Evolutionary conservation across 2,888 invertebrate genomes (phyloP).

Genomic region (Harpalus rufipes): DNA sequence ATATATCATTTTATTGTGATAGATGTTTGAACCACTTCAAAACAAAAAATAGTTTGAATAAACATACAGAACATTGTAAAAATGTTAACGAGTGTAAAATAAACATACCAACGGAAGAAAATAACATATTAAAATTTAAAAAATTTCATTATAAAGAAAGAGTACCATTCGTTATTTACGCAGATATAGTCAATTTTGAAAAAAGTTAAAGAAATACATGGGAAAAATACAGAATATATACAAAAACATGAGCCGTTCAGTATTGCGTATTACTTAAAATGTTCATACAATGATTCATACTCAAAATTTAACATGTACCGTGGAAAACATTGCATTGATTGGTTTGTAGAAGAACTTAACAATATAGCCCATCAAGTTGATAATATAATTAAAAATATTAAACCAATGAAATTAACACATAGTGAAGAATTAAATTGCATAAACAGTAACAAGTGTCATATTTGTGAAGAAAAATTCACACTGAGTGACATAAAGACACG

Average conservation of each 20-base stretch:
- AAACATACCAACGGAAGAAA: neutral
- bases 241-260: constrained; percentile 46
- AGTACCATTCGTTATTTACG: constrained; percentile 39
- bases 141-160: constrained; percentile 29
- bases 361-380: constrained; percentile 37
- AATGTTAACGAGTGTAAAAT: no score
- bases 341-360: constrained; percentile 67
- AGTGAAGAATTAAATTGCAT: constrained; percentile 22
- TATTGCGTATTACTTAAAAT: constrained; percentile 70
- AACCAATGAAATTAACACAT: constrained; percentile 18
- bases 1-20: constrained; percentile 61
- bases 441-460: constrained; percentile 28
- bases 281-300: constrained; percentile 69
- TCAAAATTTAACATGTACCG: constrained; percentile 69
- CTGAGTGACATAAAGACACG: constrained; percentile 66
- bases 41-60: no score
- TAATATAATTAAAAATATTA: neutral
- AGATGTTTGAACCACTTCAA: constrained; percentile 21
- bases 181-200: constrained; percentile 25
- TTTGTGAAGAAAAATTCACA: constrained; percentile 36
- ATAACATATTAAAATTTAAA: constrained; percentile 50
- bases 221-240: neutral
- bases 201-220: no score
- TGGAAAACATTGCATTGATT: constrained; percentile 68
- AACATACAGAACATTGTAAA: no score